Conservation (phyloP, 1,140 invertebrate species). For the Calephelis nemesis region DNA sequence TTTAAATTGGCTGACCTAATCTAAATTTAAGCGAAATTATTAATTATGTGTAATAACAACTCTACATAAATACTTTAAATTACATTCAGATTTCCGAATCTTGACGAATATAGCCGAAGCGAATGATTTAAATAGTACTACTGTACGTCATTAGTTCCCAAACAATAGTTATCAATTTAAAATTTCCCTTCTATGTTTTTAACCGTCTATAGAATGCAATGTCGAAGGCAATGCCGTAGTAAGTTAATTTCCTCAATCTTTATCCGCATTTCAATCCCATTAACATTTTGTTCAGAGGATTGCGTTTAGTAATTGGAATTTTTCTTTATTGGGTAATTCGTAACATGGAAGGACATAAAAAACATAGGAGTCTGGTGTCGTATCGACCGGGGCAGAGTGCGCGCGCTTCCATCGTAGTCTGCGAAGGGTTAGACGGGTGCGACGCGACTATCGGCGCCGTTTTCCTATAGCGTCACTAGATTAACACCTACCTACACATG, state of each 20-base stretch:
- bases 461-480: slow-evolving; percentile 41
- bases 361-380: slow-evolving; percentile 73
- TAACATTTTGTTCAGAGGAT: slow-evolving; percentile 36
- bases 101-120: too few species aligned
- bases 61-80: too few species aligned
- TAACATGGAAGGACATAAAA: slow-evolving; percentile 73
- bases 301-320: slow-evolving; percentile 62
- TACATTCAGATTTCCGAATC: too few species aligned
- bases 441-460: slow-evolving; percentile 41
- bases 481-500: slow-evolving; percentile 18
- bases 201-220: too few species aligned
- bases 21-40: too few species aligned
- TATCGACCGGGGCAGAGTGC: slow-evolving; percentile 71
- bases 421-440: slow-evolving; percentile 51
- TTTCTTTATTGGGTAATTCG: slow-evolving; percentile 66
- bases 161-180: too few species aligned
- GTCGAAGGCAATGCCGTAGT: neutral
- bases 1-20: too few species aligned
- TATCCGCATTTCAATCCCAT: neutral
- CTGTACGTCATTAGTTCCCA: too few species aligned
- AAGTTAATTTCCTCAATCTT: neutral
- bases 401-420: slow-evolving; percentile 58
- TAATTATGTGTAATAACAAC: too few species aligned
- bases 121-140: too few species aligned
- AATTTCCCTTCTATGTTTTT: too few species aligned